Evolutionary conservation across 2,888 invertebrate genomes (phyloP).

Genomic region (Gastracanthus pulcherrimus): DNA sequence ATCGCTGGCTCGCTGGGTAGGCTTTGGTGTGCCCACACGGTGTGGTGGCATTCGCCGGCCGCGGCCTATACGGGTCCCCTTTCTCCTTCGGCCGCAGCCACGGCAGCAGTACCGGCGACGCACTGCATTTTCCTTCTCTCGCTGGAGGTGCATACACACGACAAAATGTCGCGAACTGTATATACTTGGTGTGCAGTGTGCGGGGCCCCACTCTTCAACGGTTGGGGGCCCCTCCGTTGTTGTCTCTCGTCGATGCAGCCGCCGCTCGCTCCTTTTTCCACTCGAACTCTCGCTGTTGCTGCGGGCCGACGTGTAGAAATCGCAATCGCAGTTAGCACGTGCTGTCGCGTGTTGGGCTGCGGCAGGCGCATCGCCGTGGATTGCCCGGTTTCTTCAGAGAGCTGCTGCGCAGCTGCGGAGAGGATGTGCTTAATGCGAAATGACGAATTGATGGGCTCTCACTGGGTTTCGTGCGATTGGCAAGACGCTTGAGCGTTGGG

Average conservation of each 20-base stretch:
- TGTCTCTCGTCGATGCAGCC: background rate
- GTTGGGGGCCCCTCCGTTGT: background rate
- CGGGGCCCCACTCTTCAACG: background rate
- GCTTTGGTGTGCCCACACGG: no score
- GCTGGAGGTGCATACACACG: background rate
- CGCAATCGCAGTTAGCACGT: background rate
- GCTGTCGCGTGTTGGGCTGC: background rate
- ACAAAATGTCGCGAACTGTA: slow-evolving; percentile 32
- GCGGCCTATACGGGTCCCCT: slow-evolving; percentile 14
- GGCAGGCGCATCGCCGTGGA: background rate
- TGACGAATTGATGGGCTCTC: no score
- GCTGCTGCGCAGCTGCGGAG: no score
- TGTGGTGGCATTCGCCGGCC: slow-evolving; percentile 10
- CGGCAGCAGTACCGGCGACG: background rate
- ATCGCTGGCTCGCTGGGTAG: no score
- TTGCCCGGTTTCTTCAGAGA: no score
- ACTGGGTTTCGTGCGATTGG: no score
- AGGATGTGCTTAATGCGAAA: no score
- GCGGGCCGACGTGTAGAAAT: background rate
- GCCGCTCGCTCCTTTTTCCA: slow-evolving; percentile 29
- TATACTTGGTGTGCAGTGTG: background rate
- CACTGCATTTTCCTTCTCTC: slow-evolving; percentile 15
- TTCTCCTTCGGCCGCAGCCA: no score
- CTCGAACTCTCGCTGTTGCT: background rate
- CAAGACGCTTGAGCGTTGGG: no score